Conservation (phyloP, 1,140 invertebrate species). For the Papilio machaon region DNA sequence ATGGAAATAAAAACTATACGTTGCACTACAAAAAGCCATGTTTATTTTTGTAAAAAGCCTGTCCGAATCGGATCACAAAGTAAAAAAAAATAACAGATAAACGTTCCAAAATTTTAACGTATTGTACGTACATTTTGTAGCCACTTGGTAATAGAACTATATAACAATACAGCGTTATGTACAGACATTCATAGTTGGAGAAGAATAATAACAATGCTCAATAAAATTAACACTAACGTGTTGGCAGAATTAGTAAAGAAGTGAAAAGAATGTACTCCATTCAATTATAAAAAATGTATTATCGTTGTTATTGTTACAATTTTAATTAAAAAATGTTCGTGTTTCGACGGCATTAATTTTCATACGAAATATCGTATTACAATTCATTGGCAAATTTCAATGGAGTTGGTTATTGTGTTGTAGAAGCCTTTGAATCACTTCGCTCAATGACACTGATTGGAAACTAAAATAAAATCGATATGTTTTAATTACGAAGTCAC, state of each 20-base stretch:
- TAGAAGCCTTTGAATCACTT: background rate
- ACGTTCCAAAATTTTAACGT: background rate
- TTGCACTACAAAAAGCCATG: background rate
- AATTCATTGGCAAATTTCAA: background rate
- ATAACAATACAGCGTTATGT: too few relatives aligned
- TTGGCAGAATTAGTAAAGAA: background rate
- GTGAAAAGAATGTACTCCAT: background rate
- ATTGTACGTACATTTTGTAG: background rate
- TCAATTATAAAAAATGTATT: background rate
- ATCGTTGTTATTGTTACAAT: background rate
- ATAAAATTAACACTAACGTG: too few relatives aligned
- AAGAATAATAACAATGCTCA: too few relatives aligned
- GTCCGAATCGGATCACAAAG: background rate
- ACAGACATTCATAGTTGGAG: background rate
- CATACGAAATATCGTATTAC: background rate
- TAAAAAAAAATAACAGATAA: background rate
- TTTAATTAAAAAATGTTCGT: background rate
- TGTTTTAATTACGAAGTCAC: background rate
- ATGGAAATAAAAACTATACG: conserved; percentile 2
- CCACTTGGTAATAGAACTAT: too few relatives aligned
- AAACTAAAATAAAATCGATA: conserved; percentile 15
- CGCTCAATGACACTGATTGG: background rate
- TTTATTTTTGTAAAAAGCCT: background rate
- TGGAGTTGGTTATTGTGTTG: background rate
- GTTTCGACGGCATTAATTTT: background rate